Base-by-base conservation (phyloP, 2,888 invertebrate species). In the Gastrophysa polygoni region DNA sequence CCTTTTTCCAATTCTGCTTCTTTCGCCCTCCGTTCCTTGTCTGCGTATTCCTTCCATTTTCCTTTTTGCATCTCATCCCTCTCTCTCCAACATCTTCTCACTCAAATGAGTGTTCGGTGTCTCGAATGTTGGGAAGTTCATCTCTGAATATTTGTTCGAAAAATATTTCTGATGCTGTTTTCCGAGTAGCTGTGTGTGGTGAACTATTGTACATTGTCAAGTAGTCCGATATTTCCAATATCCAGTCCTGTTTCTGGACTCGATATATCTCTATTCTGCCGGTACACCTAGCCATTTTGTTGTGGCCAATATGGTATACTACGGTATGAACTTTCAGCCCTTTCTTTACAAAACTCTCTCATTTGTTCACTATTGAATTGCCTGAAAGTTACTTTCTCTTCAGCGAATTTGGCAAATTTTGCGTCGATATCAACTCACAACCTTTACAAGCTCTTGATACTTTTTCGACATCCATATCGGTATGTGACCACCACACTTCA, bases 401-500 rank as follows among this genome's bases (percentile, higher is more conserved):
- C 57, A 70, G 57, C 3, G 64, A 64, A 38, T 60, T 29, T 54
- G 68, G 67, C 8, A 48, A 28, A 24, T 54, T 63, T 14, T 67
- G 61, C 8, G 61, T n/a, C 1, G 63, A 51, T 1, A 70, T 66
- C 43, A 69, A 57, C 5, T 64, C 64, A 32, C 68, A 69, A 0
- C 68, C 70, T 47, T 65, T 67, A 57, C 69, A 69, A 7, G 21
- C 10, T 49, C 55, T 64, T 1, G 63, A 60, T 8, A 50, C 14
- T 46, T 63, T 67, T 59, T 69, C 68, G 17, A 57, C 63, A 6
- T 63, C 78, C 28, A 5, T 76, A 59, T 46, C 77, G 61, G 24
- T 68, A 75, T 78, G 38, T 10, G 61, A 61, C 66, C 64, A 68
- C 76, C 78, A 79, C 2, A 78, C 78, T 68, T 79, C 78, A 73